Conservation (phyloP, 2,113 vertebrate species). For the Myiagra hebetior region DNA sequence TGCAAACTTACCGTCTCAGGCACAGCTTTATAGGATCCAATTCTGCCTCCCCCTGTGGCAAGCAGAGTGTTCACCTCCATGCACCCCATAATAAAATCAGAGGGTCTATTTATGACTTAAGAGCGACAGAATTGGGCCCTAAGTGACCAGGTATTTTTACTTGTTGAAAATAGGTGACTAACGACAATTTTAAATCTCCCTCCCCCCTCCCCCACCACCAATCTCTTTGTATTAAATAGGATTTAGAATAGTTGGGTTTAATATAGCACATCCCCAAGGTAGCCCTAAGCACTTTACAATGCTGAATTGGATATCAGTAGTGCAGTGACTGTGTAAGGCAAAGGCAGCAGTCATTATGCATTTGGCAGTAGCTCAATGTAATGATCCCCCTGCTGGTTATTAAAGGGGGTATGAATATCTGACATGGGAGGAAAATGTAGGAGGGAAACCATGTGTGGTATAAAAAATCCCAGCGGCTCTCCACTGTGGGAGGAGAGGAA, state of each 20-base stretch:
- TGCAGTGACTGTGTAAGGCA: conserved; percentile 26
- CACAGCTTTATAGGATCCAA: neutral
- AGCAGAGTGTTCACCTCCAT: neutral
- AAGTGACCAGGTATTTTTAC: conserved; percentile 43
- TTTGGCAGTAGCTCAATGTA: conserved; percentile 69
- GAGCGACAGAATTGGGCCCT: neutral
- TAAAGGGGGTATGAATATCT: conserved; percentile 59
- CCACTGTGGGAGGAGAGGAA: conserved; percentile 8
- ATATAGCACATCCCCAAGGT: conserved; percentile 63
- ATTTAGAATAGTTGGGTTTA: conserved; percentile 68
- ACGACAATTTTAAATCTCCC: conserved; percentile 43
- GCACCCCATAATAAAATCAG: neutral
- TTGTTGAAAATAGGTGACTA: conserved; percentile 51
- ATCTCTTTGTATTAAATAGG: conserved; percentile 69
- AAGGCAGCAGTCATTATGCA: conserved; percentile 64
- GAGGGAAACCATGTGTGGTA: conserved; percentile 52
- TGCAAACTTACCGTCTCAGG: conserved; percentile 22
- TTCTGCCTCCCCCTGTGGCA: neutral
- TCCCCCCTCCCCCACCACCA: neutral
- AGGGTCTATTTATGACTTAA: neutral
- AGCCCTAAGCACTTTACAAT: conserved; percentile 73
- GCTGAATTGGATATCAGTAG: conserved; percentile 60
- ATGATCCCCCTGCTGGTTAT: conserved; percentile 69
- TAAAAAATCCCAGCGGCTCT: conserved; percentile 31
- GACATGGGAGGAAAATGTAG: conserved; percentile 61